Evolutionary conservation across 2,113 vertebrate species (phyloP).

Genomic region (Cyrtonyx montezumae): DNA sequence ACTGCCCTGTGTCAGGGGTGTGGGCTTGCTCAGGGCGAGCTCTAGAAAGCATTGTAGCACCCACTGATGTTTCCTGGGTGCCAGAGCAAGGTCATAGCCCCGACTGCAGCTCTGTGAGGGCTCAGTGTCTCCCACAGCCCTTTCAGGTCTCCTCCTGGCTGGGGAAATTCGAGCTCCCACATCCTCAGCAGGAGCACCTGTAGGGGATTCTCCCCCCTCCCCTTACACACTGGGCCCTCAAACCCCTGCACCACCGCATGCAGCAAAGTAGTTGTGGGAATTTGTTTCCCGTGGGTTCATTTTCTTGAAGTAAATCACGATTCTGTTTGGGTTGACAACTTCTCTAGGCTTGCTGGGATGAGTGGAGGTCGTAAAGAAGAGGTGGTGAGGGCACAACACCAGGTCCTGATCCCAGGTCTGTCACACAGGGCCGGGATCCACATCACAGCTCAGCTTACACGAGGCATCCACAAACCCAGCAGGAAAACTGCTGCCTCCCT

Average conservation of each 20-base stretch:
- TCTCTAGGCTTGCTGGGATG: neutral
- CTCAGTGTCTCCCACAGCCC: fast-evolving
- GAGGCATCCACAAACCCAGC: neutral
- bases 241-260: fast-evolving
- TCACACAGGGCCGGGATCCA: neutral
- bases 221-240: fast-evolving
- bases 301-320: neutral
- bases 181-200: neutral
- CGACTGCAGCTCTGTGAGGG: neutral
- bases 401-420: fast-evolving
- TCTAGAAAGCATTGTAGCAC: neutral
- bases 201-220: neutral
- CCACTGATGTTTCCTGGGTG: neutral
- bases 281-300: fast-evolving
- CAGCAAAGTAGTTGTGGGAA: fast-evolving
- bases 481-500: neutral
- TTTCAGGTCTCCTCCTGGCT: fast-evolving
- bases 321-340: neutral
- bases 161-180: neutral
- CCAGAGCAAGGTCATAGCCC: neutral
- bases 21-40: too few relatives aligned
- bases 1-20: fast-evolving
- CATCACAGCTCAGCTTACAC: neutral
- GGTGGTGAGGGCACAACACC: neutral
- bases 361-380: neutral